Evolutionary conservation across 2,888 invertebrate species (phyloP).

Genomic region (Bugulina stolonifera): DNA sequence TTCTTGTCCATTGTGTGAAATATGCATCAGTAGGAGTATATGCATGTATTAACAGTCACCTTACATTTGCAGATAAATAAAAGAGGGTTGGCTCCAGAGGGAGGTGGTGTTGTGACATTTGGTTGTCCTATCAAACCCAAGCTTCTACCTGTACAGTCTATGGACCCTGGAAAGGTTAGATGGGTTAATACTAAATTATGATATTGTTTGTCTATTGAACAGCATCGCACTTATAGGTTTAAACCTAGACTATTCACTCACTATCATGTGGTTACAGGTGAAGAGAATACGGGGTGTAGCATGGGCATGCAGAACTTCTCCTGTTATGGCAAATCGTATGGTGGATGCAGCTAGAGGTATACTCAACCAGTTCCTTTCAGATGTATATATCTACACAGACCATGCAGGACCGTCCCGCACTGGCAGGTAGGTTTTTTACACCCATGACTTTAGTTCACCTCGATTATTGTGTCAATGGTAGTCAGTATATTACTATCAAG

Average conservation of each 20-base stretch:
- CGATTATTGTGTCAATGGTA: no score
- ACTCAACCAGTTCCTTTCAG: constrained; percentile 82
- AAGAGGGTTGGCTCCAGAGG: constrained; percentile 74
- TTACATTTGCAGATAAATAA: constrained; percentile 58
- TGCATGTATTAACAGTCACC: no score
- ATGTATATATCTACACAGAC: constrained; percentile 91
- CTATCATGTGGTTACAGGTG: no score
- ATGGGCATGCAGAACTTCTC: constrained; percentile 78
- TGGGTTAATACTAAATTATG: background rate
- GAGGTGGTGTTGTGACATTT: constrained; percentile 87
- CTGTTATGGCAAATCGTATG: constrained; percentile 84
- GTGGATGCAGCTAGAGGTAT: constrained; percentile 87
- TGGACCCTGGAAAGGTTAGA: constrained; percentile 73
- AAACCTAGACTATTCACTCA: background rate
- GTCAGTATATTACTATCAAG: no score
- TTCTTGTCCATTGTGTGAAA: no score
- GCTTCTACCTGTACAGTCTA: constrained; percentile 69
- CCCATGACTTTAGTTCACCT: no score
- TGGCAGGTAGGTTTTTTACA: constrained; percentile 63
- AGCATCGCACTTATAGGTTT: background rate
- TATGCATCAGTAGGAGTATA: no score
- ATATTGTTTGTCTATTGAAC: background rate
- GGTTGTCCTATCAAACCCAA: constrained; percentile 79
- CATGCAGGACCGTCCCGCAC: constrained; percentile 79
- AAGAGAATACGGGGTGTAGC: constrained; percentile 31